Evolutionary conservation across 2,797 vertebrate species (phyloP).

Genomic region (Natrix natrix): DNA sequence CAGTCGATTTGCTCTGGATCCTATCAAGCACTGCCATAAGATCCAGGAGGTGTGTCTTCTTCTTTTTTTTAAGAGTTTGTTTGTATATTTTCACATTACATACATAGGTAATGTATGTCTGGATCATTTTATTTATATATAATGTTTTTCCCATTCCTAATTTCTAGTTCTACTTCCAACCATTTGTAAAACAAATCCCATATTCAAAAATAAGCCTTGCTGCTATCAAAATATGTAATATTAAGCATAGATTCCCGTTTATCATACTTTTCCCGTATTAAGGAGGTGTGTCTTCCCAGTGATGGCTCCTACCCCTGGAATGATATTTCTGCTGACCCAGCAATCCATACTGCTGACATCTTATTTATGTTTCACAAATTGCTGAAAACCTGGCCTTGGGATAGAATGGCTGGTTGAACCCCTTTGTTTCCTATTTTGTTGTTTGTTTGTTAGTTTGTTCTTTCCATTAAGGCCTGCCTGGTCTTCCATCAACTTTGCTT

Average conservation of each 20-base stretch:
- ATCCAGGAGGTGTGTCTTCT: no score
- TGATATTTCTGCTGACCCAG: background rate
- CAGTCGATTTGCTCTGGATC: background rate
- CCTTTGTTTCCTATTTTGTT: background rate
- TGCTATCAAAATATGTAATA: no score
- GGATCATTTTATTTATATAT: no score
- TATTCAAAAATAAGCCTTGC: no score
- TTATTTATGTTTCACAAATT: background rate
- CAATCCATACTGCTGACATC: background rate
- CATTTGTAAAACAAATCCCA: no score
- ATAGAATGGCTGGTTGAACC: background rate
- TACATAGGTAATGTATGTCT: no score
- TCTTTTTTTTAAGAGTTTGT: no score
- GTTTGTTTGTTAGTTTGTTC: background rate
- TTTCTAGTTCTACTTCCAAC: no score
- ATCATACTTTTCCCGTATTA: no score
- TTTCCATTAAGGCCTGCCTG: background rate
- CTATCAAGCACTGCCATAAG: background rate
- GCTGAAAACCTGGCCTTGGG: background rate
- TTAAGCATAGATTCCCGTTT: no score
- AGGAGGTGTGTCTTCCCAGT: background rate
- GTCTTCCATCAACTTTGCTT: background rate
- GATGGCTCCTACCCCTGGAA: background rate
- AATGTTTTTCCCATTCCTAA: no score
- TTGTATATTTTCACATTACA: no score